phyloP scores from a whole-genome alignment of 2,113 vertebrate genomes.

The Triplophysa siluroides region DNA sequence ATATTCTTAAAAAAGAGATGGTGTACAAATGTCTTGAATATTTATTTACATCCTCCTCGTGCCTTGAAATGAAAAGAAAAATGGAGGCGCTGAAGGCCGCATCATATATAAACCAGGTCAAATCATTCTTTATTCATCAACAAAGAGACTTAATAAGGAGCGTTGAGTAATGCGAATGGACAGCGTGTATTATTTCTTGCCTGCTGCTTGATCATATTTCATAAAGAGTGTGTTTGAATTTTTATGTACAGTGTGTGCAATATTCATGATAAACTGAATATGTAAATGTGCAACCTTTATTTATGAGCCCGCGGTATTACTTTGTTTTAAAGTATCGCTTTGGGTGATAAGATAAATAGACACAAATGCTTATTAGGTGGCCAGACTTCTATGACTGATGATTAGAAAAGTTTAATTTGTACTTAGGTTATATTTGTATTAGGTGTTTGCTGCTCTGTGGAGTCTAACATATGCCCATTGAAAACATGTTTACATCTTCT shows the following conservation, averaged over 20 bases:
- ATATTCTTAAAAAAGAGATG: background rate
- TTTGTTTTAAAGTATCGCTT: conserved; percentile 74
- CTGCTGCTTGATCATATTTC: conserved; percentile 79
- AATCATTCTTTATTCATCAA: conserved; percentile 73
- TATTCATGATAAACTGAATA: conserved; percentile 82
- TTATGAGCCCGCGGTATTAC: conserved; percentile 73
- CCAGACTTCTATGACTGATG: conserved; percentile 68
- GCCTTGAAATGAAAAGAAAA: conserved; percentile 8
- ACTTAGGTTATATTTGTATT: conserved; percentile 62
- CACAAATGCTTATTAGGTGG: conserved; percentile 70
- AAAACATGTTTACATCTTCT: conserved; percentile 25
- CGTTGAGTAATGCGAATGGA: conserved; percentile 63
- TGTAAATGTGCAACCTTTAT: conserved; percentile 80
- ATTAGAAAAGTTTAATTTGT: conserved; percentile 70
- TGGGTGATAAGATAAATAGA: conserved; percentile 73
- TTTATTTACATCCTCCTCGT: background rate
- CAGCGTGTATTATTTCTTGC: conserved; percentile 68
- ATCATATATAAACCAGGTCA: conserved; percentile 59
- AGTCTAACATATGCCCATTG: conserved; percentile 29
- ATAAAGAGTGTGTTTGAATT: conserved; percentile 79
- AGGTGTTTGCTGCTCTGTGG: conserved; percentile 45
- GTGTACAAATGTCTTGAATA: background rate
- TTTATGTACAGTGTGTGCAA: conserved; percentile 79
- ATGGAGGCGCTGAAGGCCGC: conserved; percentile 44
- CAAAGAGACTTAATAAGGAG: conserved; percentile 51